Percentiles rank a stretch among this genome's conserved stretches.
phyloP scores from a whole-genome alignment of 2,888 invertebrate species.

The Tachina fera region DNA sequence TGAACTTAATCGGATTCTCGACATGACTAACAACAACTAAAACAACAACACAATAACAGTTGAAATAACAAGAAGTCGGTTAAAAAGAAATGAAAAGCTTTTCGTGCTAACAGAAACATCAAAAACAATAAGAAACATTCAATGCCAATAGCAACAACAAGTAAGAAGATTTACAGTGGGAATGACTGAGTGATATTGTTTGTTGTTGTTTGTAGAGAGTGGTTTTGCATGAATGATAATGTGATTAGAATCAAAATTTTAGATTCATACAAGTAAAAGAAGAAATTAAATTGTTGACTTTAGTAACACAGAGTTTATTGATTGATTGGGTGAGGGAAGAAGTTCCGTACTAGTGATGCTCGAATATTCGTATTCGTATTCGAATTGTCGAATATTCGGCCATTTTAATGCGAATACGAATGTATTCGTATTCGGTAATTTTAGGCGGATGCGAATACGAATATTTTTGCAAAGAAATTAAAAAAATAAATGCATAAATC shows the following conservation, averaged over 20 bases:
- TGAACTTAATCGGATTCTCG: slow-evolving; percentile 55
- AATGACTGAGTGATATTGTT: no score
- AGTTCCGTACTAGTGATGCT: not conserved
- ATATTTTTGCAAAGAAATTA: no score
- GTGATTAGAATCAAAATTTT: not conserved
- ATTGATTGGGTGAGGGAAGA: slow-evolving; percentile 25
- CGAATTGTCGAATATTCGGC: no score
- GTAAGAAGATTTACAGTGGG: no score
- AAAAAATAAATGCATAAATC: no score
- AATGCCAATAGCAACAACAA: not conserved
- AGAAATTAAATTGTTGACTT: not conserved
- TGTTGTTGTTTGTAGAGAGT: not conserved
- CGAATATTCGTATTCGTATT: no score
- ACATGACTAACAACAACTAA: slow-evolving; percentile 31
- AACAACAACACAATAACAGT: slow-evolving; percentile 1
- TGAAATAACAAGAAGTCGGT: no score
- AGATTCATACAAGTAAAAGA: not conserved
- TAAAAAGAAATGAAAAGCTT: slow-evolving; percentile 43
- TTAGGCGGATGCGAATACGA: no score
- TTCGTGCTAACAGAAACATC: slow-evolving; percentile 16
- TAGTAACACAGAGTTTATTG: slow-evolving; percentile 27
- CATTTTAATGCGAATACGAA: no score
- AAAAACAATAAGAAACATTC: not conserved
- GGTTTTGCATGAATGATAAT: slow-evolving; percentile 27
- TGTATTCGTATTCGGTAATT: no score